These are phyloP conservation scores for Chalcosyrphus nemorum DNA, from an alignment of 2,888 invertebrate species.

Conservation along the genomic window DNA sequence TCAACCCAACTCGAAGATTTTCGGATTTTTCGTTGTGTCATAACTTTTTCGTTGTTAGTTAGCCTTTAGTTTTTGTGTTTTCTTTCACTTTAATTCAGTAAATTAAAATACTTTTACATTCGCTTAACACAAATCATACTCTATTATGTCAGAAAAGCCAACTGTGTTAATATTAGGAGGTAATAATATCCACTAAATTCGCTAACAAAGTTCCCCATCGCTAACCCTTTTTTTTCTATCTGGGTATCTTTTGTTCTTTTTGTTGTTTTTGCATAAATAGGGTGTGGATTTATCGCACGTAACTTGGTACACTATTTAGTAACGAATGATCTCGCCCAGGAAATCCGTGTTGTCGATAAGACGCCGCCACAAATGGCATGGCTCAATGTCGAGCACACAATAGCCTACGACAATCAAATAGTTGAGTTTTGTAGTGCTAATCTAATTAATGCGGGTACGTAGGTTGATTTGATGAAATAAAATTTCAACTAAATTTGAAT, in stretches of 20 bases:
- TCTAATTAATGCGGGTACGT: slow-evolving; percentile 91
- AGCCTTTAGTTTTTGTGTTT: slow-evolving; percentile 36
- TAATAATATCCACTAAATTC: slow-evolving; percentile 75
- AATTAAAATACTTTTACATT: slow-evolving; percentile 30
- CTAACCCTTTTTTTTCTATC: slow-evolving; percentile 56
- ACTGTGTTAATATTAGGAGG: slow-evolving; percentile 81
- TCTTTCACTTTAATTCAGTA: neutral
- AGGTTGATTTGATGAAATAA: neutral
- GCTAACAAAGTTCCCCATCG: slow-evolving; percentile 10
- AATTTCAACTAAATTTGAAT: slow-evolving; percentile 9
- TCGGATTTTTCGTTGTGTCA: slow-evolving; percentile 37
- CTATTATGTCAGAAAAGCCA: slow-evolving; percentile 77
- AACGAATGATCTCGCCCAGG: slow-evolving; percentile 88
- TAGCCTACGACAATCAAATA: slow-evolving; percentile 88
- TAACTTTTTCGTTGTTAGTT: slow-evolving; percentile 12
- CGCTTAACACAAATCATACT: neutral
- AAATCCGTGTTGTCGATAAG: slow-evolving; percentile 93
- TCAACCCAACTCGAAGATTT: neutral
- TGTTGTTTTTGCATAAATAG: slow-evolving; percentile 82
- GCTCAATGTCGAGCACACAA: slow-evolving; percentile 89
- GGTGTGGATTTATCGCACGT: slow-evolving; percentile 96
- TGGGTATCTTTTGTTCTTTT: slow-evolving; percentile 58
- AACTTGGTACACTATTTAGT: slow-evolving; percentile 92
- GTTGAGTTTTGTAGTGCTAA: slow-evolving; percentile 96
- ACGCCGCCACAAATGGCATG: slow-evolving; percentile 96